phyloP scores from a whole-genome alignment of 2,797 vertebrate species.

The Cossypha dichroa region DNA sequence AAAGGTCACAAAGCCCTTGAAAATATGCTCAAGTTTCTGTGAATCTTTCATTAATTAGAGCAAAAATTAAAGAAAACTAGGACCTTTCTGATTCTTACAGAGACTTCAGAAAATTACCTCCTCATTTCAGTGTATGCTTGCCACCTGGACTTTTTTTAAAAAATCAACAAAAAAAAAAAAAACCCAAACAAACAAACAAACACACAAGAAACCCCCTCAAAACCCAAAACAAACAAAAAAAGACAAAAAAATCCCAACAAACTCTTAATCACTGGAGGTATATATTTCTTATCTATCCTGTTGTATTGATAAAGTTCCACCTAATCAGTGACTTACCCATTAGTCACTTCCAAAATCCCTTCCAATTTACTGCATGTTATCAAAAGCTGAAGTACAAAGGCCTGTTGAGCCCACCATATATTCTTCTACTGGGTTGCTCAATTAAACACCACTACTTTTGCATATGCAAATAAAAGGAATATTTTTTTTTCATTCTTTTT shows the following conservation, averaged over 20 bases:
- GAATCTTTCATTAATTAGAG: background rate
- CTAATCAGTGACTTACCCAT: background rate
- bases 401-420: background rate
- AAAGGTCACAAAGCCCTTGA: background rate
- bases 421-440: background rate
- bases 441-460: background rate
- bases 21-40: background rate
- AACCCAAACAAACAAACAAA: no score
- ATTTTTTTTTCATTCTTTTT: background rate
- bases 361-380: background rate
- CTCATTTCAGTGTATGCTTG: background rate
- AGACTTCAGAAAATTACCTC: background rate
- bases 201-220: accelerated
- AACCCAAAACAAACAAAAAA: background rate
- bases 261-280: background rate
- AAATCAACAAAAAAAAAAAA: no score
- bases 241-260: background rate
- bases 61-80: background rate
- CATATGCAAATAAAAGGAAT: background rate
- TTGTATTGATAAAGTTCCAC: background rate
- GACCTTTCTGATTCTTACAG: background rate
- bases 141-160: background rate
- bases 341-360: background rate
- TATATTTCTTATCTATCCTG: background rate
- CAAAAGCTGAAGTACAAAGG: background rate